These are phyloP conservation scores for Apostichopus leukothele DNA, from an alignment of 53 echinoderm and acorn worm genomes.

Conservation along the genomic window DNA sequence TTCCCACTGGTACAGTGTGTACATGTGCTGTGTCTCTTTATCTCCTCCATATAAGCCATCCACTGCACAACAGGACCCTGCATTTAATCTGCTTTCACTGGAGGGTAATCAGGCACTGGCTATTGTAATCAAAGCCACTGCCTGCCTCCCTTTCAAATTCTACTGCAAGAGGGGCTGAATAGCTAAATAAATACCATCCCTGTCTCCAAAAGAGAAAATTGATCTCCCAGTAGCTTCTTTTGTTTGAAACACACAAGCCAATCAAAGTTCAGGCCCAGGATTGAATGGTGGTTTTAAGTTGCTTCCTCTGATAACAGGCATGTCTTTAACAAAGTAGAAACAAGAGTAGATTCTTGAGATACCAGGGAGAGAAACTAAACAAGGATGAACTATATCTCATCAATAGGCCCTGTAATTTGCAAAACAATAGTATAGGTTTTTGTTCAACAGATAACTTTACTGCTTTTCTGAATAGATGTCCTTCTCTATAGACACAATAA, in stretches of 20 bases:
- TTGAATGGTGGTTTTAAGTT: conserved; percentile 40
- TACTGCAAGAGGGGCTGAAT: conserved; percentile 2
- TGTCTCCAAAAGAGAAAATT: conserved; percentile 26
- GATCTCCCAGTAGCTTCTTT: conserved; percentile 25
- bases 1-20: no score
- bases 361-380: conserved; percentile 5
- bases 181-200: conserved; percentile 33
- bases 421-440: conserved; percentile 10
- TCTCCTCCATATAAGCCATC: neutral
- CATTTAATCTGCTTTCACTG: conserved; percentile 30
- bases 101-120: conserved; percentile 23
- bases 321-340: neutral
- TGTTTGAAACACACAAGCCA: conserved; percentile 43
- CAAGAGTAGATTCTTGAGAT: conserved; percentile 24
- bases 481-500: no score
- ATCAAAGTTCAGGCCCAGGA: conserved; percentile 21
- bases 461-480: no score
- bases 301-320: conserved; percentile 7
- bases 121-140: conserved; percentile 35
- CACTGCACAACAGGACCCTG: neutral
- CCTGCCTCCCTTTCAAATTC: neutral
- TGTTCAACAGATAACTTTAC: neutral
- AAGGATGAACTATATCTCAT: neutral
- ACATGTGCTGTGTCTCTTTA: no score
- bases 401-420: neutral